Evolutionary conservation across 2,888 invertebrate genomes (phyloP).

Genomic region (Pteria penguin): DNA sequence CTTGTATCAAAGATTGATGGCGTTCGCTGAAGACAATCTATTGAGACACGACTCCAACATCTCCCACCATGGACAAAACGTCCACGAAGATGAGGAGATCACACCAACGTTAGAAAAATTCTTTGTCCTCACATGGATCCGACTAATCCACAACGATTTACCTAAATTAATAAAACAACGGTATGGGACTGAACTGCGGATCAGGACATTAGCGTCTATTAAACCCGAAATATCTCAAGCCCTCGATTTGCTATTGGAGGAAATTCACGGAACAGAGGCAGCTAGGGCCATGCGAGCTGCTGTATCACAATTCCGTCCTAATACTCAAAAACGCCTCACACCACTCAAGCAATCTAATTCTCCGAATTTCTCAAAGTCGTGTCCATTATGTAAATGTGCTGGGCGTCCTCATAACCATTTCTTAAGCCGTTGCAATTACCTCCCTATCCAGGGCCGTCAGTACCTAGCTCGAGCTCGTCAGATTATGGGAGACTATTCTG

Average conservation of each 20-base stretch:
- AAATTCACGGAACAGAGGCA: background rate
- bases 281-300: background rate
- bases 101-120: background rate
- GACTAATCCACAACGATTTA: background rate
- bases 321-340: too few species aligned
- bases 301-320: too few species aligned
- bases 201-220: background rate
- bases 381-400: background rate
- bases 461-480: background rate
- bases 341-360: too few species aligned
- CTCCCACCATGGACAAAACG: background rate
- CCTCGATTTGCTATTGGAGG: background rate
- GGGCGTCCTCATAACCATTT: background rate
- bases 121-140: background rate
- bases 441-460: background rate
- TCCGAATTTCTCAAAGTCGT: too few species aligned
- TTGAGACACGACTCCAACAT: background rate
- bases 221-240: background rate
- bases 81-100: background rate
- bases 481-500: too few species aligned
- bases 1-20: background rate
- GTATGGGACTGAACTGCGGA: background rate
- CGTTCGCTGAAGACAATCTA: background rate
- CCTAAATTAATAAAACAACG: background rate
- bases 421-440: background rate